phyloP scores from a whole-genome alignment of 2,113 vertebrate genomes.

The Sus scrofa region T2T-Sscrofa CM000830.6:87806501-87807000 shows the following conservation, averaged over 20 bases:
- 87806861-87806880: not conserved
- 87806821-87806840: not conserved
- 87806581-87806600: not conserved
- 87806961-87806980: not conserved
- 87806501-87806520: not conserved
- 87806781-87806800: slow-evolving; percentile 18
- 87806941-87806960: not conserved
- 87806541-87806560: not conserved
- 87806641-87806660: not conserved
- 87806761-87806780: not conserved
- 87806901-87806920: not conserved
- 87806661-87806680: not conserved
- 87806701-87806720: not conserved
- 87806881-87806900: slow-evolving; percentile 33
- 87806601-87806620: not conserved
- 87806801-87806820: not conserved
- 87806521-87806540: not conserved
- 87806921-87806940: not conserved
- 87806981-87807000: not conserved
- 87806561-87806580: not conserved
- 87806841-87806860: slow-evolving; percentile 15
- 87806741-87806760: not conserved
- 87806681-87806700: slow-evolving; percentile 1
- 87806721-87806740: not conserved
- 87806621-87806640: not conserved